Conservation (phyloP, 2,113 vertebrate species). For the Nannospalax galili region DNA sequence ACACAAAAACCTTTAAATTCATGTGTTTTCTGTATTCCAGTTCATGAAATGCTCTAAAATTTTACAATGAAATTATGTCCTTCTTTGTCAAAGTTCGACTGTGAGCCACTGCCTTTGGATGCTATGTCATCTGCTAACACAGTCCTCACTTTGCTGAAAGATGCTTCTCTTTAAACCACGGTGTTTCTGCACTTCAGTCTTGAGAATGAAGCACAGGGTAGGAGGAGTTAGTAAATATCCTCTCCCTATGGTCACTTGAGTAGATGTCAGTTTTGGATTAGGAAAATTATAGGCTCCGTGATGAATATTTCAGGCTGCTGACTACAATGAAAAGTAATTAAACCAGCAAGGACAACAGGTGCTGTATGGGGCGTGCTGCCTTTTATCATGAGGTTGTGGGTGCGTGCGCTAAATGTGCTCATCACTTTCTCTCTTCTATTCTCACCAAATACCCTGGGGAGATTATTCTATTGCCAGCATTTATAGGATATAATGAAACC, state of each 20-base stretch:
- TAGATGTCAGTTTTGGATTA: constrained; percentile 85
- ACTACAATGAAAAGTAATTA: constrained; percentile 92
- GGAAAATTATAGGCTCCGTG: constrained; percentile 85
- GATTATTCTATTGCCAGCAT: constrained; percentile 85
- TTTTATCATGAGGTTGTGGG: constrained; percentile 87
- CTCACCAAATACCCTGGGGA: constrained; percentile 85
- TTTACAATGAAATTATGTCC: constrained; percentile 9
- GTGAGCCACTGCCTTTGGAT: neutral
- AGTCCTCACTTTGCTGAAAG: neutral
- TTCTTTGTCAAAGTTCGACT: constrained; percentile 13
- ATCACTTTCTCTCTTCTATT: constrained; percentile 86
- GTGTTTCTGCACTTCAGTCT: constrained; percentile 28
- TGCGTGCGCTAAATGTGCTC: constrained; percentile 86
- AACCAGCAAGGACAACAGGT: constrained; percentile 89
- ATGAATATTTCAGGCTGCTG: constrained; percentile 91
- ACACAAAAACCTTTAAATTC: neutral
- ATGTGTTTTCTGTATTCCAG: constrained; percentile 2
- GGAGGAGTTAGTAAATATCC: constrained; percentile 12
- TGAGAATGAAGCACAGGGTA: neutral
- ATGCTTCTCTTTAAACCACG: constrained; percentile 3
- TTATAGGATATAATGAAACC: constrained; percentile 88
- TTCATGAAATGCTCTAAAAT: neutral
- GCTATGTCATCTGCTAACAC: neutral
- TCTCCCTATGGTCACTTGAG: constrained; percentile 55
- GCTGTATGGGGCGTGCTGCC: constrained; percentile 86